Conservation (phyloP, 2,797 vertebrate genomes). For the Psittacula derbiana region DNA sequence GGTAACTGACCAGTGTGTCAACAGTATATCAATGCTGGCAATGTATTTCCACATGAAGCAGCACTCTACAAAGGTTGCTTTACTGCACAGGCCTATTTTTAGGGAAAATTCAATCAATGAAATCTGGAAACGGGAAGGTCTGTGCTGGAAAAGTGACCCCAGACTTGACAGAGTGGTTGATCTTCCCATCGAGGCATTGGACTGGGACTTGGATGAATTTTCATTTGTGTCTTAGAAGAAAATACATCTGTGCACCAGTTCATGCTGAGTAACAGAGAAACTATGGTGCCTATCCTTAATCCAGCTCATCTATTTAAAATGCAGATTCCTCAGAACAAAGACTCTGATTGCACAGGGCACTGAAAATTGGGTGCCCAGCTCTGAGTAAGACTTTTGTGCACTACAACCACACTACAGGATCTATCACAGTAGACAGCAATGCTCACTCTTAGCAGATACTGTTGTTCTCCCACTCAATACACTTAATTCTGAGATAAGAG, state of each 20-base stretch:
- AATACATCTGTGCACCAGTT: not conserved
- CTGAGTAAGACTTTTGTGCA: not conserved
- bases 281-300: not conserved
- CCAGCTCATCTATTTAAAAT: not conserved
- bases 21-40: not conserved
- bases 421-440: not conserved
- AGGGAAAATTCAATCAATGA: not conserved
- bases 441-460: not conserved
- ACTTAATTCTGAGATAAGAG: not conserved
- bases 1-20: slow-evolving; percentile 9
- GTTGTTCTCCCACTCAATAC: not conserved
- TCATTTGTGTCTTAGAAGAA: not conserved
- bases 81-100: not conserved
- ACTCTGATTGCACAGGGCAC: not conserved
- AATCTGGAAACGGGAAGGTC: not conserved
- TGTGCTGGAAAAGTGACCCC: not conserved
- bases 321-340: not conserved
- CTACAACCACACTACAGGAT: not conserved
- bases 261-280: not conserved
- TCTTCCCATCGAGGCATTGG: not conserved
- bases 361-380: not conserved
- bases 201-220: not conserved
- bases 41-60: not conserved
- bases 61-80: not conserved
- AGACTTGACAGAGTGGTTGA: not conserved